Evolutionary conservation across 2,113 vertebrate species (phyloP).

Genomic region (Raja brachyura): DNA sequence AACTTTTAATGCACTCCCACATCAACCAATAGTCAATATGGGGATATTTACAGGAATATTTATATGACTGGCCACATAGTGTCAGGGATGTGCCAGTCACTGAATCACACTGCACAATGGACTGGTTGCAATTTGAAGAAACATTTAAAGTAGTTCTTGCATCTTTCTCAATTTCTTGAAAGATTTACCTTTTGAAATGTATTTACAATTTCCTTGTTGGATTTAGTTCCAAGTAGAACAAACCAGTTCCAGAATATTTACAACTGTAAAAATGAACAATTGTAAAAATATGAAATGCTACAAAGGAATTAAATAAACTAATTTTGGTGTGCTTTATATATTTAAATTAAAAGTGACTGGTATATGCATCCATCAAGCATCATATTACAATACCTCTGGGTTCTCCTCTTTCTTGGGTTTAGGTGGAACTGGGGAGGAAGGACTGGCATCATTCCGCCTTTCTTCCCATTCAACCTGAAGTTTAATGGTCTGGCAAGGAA

Average conservation of each 20-base stretch:
- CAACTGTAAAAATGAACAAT: not conserved
- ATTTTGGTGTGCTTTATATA: not conserved
- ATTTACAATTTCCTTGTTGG: not conserved
- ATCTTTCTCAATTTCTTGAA: not conserved
- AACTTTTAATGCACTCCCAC: not conserved
- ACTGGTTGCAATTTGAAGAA: not conserved
- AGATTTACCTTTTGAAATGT: not conserved
- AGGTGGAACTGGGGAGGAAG: conserved; percentile 68
- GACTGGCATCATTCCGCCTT: conserved; percentile 63
- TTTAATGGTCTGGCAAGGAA: conserved; percentile 68
- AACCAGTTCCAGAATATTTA: not conserved
- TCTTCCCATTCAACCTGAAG: conserved; percentile 72
- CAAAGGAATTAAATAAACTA: not conserved
- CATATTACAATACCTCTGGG: conserved; percentile 69
- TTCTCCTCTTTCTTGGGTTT: conserved; percentile 90
- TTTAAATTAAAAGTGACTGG: not conserved
- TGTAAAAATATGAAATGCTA: not conserved
- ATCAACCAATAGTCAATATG: not conserved
- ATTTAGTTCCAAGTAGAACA: not conserved
- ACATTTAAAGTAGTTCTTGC: not conserved
- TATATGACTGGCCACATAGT: not conserved
- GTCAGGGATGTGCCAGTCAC: not conserved
- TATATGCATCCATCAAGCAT: not conserved
- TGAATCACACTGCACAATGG: not conserved
- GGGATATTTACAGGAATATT: not conserved